These are phyloP conservation scores for Rhabdophis nuchalis DNA, from an alignment of 2,797 vertebrate species.

Conservation along the genomic window DNA sequence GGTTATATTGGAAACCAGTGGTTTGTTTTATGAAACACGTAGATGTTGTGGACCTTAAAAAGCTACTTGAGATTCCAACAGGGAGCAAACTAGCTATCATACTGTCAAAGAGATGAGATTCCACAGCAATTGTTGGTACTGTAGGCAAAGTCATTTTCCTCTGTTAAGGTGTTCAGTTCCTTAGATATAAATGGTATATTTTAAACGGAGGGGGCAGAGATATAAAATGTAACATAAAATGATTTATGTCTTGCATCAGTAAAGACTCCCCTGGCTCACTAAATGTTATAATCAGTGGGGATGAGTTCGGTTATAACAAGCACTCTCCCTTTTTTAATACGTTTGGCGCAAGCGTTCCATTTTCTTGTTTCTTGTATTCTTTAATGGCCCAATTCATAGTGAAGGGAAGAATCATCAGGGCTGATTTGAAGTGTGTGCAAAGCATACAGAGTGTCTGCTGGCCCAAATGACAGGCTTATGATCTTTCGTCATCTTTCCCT, in stretches of 20 bases:
- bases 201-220: not conserved
- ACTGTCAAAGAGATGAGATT: not conserved
- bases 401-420: not conserved
- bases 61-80: not conserved
- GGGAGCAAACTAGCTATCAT: not conserved
- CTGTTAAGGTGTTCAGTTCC: not conserved
- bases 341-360: not conserved
- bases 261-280: not conserved
- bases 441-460: not conserved
- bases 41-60: not conserved
- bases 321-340: not conserved
- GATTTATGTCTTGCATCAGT: not conserved
- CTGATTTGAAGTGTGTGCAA: not conserved
- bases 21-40: not conserved
- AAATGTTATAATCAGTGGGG: not conserved
- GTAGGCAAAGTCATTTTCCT: not conserved
- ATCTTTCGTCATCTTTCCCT: not conserved
- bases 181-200: not conserved
- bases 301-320: not conserved
- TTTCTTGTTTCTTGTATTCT: not conserved
- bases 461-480: not conserved
- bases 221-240: not conserved
- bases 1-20: not conserved
- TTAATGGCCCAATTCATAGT: not conserved
- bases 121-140: not conserved